Evolutionary conservation across 2,113 vertebrate genomes (phyloP).

Genomic region (Chlamydotis undulata): DNA sequence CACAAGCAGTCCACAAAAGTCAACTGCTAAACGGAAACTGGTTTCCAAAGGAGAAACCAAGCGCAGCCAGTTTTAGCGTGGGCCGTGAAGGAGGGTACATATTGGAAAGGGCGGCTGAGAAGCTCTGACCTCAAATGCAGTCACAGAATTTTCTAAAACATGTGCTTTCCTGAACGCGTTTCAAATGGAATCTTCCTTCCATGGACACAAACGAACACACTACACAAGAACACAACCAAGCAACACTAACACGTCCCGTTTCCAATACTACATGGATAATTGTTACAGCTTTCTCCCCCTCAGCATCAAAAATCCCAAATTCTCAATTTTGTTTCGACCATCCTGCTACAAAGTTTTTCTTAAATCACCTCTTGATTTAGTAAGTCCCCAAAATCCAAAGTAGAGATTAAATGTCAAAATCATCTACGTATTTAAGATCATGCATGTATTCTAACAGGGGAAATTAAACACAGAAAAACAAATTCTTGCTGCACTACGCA

Average conservation of each 20-base stretch:
- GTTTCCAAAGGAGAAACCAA: conserved; percentile 4
- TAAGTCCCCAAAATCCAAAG: not conserved
- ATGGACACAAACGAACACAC: fast-evolving
- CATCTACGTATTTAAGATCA: not conserved
- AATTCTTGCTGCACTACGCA: not conserved
- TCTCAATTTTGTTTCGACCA: not conserved
- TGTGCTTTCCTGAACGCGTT: not conserved
- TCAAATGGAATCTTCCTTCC: not conserved
- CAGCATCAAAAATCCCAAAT: not conserved
- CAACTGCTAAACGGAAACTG: not conserved
- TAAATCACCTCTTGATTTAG: not conserved
- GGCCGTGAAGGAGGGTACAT: not conserved
- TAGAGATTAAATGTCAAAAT: not conserved
- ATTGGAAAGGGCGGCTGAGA: not conserved
- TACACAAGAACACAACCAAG: not conserved
- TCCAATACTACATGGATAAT: not conserved
- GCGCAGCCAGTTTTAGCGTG: not conserved
- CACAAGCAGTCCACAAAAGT: not conserved
- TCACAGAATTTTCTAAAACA: not conserved
- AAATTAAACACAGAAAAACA: conserved; percentile 31
- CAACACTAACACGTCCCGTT: not conserved
- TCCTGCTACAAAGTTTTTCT: not conserved
- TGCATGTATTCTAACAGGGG: fast-evolving
- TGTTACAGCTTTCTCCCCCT: not conserved
- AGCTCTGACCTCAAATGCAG: conserved; percentile 11